Evolutionary conservation across 2,113 vertebrate genomes (phyloP), one percentile per base, ranked within the genome.

Genomic region (Corythaeola cristata): DNA sequence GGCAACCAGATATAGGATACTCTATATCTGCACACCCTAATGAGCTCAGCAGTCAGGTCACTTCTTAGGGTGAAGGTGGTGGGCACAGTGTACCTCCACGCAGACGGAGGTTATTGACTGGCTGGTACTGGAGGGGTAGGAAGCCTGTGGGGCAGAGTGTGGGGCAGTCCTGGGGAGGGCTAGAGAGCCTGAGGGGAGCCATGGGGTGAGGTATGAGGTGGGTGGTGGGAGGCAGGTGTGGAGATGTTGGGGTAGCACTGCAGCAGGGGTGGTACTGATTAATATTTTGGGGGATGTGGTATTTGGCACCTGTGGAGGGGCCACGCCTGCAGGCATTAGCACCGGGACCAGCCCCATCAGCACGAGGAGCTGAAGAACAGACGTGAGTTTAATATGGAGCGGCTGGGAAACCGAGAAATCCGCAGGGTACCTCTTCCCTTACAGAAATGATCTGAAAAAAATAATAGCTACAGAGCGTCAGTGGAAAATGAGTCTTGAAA

Each of bases 281-380:
- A 44, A 17, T 60, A 18, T 68, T 86, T 52, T 47, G 12, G 49
- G 41, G 27, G 17, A 32, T 64, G 47, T 28, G 45, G 10, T n/a
- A 22, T 55, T 27, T 62, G 59, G 39, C 32, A 55, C 3, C 18
- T 26, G 12, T 11, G 8, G 30, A 0, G 15, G 12, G 30, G 15
- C 12, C 1, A 0, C 66, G n/a, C 24, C 16, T 59, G 21, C 0
- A 0, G 28, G 55, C 1, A 0, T 81, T 69, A 76, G 30, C 56
- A 49, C 18, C 1, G 5, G 21, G 16, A 77, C 16, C 18, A 69
- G 33, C 8, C 24, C 33, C 12, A 11, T 74, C 35, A 45, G 28
- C 41, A 39, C 23, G 52, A 12, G 24, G 41, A 45, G 41, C 15
- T 0, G 2, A 53, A 22, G 39, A 71, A 21, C 50, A 59, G 45